Evolutionary conservation across 2,797 vertebrate genomes (phyloP).

Genomic region (Gymnothorax reevesii): DNA sequence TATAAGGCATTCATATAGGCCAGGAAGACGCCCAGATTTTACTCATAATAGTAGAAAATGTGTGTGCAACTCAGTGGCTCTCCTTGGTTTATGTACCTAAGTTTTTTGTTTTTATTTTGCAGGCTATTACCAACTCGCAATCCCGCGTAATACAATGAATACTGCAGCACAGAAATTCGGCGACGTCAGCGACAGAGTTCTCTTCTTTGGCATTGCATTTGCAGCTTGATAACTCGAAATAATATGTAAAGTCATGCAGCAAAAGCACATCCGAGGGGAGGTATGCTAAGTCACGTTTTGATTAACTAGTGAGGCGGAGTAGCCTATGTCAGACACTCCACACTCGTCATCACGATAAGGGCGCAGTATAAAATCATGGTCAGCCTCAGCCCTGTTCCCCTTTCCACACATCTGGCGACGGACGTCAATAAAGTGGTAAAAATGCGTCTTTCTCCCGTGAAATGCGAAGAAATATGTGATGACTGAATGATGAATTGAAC

Average conservation of each 20-base stretch:
- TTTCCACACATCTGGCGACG: not conserved
- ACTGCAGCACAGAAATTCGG: not conserved
- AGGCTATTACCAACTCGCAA: not conserved
- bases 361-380: constrained; percentile 11
- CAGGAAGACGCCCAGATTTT: too few relatives aligned
- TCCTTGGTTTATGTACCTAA: not conserved
- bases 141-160: not conserved
- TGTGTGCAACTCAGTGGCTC: too few relatives aligned
- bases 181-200: not conserved
- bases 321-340: not conserved
- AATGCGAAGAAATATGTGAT: not conserved
- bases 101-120: not conserved
- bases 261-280: not conserved
- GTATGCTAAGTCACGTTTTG: constrained; percentile 12
- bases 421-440: not conserved
- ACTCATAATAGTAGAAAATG: too few relatives aligned
- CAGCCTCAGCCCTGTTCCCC: not conserved
- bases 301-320: not conserved
- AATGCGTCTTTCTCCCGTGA: not conserved
- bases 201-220: not conserved
- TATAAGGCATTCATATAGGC: too few relatives aligned
- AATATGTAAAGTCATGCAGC: constrained; percentile 29
- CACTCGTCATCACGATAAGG: constrained; percentile 4
- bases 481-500: not conserved
- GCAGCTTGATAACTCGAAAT: not conserved